Evolutionary conservation across 2,113 vertebrate species (phyloP).

Genomic region (Colius striatus): DNA sequence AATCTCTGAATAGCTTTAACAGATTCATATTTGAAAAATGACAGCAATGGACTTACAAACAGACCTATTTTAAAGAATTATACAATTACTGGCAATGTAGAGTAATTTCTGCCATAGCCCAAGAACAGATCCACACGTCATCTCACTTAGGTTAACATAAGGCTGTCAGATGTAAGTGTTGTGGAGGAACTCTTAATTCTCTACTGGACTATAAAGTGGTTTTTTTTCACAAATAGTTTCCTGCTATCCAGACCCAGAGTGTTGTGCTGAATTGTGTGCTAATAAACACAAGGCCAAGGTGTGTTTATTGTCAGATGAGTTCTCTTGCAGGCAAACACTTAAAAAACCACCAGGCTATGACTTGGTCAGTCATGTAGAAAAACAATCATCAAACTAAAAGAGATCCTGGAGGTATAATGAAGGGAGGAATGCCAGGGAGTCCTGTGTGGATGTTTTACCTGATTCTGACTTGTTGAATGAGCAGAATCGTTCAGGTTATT

Average conservation of each 20-base stretch:
- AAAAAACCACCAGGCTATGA: neutral
- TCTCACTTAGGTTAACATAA: neutral
- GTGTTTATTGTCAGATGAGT: neutral
- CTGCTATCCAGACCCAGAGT: neutral
- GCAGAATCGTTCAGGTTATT: neutral
- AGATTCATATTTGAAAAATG: conserved; percentile 1
- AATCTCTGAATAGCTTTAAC: conserved; percentile 6
- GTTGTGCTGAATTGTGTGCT: neutral
- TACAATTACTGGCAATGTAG: neutral
- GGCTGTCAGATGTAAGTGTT: conserved; percentile 2
- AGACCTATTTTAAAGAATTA: neutral
- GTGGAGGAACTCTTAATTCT: neutral
- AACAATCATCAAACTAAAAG: neutral
- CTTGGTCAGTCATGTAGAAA: conserved; percentile 23
- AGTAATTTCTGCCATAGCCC: neutral
- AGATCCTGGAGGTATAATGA: neutral
- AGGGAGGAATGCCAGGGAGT: neutral
- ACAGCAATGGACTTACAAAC: neutral
- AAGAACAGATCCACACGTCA: neutral
- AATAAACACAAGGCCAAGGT: neutral
- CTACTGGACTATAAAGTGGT: neutral
- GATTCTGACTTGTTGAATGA: neutral
- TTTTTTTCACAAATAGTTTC: neutral
- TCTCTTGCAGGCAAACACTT: neutral
- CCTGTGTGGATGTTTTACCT: neutral